Conservation (phyloP, 2,113 vertebrate species). For the Cephalopholis sonnerati region DNA sequence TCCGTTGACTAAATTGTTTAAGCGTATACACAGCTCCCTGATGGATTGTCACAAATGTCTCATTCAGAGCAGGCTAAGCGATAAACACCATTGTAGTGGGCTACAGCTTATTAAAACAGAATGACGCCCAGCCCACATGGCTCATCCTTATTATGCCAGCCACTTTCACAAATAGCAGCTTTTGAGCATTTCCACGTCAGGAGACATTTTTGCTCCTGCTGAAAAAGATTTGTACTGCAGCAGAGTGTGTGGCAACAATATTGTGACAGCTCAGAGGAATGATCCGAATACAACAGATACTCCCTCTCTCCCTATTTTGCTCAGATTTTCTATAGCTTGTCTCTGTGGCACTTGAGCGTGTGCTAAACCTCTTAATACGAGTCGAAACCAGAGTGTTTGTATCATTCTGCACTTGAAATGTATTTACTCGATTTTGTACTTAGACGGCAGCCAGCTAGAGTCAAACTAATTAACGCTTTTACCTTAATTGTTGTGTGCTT, state of each 20-base stretch:
- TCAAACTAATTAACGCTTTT: slow-evolving; percentile 43
- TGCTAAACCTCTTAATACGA: slow-evolving; percentile 32
- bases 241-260: slow-evolving; percentile 29
- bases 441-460: slow-evolving; percentile 10
- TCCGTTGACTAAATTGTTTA: background rate
- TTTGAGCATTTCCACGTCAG: slow-evolving; percentile 43
- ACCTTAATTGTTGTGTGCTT: slow-evolving; percentile 35
- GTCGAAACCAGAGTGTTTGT: slow-evolving; percentile 11
- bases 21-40: background rate
- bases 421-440: slow-evolving; percentile 34
- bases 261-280: slow-evolving; percentile 50
- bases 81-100: slow-evolving; percentile 17
- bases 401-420: slow-evolving; percentile 18
- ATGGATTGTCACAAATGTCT: slow-evolving; percentile 6
- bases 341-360: slow-evolving; percentile 1
- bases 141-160: slow-evolving; percentile 29
- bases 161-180: slow-evolving; percentile 39
- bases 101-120: slow-evolving; percentile 19
- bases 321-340: slow-evolving; percentile 5
- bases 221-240: slow-evolving; percentile 16
- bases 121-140: background rate
- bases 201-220: slow-evolving; percentile 24
- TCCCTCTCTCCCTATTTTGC: background rate
- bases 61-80: slow-evolving; percentile 11
- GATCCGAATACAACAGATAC: slow-evolving; percentile 26